Percentiles rank a stretch among this genome's conserved stretches.
phyloP scores from a whole-genome alignment of 35 echinoderm and acorn worm genomes.

The Apostichopus japonicus region DNA sequence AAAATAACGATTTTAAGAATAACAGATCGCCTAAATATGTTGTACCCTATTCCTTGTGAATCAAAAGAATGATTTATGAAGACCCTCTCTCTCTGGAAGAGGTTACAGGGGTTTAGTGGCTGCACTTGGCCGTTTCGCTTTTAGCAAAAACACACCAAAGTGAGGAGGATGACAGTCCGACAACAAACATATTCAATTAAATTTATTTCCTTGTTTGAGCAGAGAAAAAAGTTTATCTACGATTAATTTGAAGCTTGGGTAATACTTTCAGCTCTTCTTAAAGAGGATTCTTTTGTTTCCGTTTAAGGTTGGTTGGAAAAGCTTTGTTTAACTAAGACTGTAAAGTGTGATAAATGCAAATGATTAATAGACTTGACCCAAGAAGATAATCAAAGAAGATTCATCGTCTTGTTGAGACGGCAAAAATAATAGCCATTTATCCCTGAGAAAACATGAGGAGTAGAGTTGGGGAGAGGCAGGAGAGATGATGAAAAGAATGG shows the following conservation, averaged over 20 bases:
- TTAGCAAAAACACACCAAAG: constrained; percentile 49
- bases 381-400: constrained; percentile 7
- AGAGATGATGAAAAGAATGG: background rate
- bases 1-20: too few species aligned
- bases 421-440: constrained; percentile 25
- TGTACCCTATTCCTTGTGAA: too few species aligned
- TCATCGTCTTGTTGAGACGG: constrained; percentile 21
- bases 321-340: constrained; percentile 40
- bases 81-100: background rate
- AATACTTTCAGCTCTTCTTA: constrained; percentile 28
- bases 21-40: too few species aligned
- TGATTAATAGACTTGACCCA: constrained; percentile 31
- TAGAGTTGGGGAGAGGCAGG: too few species aligned
- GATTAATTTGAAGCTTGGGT: constrained; percentile 44
- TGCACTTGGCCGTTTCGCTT: constrained; percentile 45
- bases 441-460: background rate
- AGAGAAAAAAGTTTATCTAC: constrained; percentile 1
- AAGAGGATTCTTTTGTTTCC: constrained; percentile 34
- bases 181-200: constrained; percentile 35
- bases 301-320: background rate
- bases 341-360: constrained; percentile 39
- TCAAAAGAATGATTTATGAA: constrained; percentile 7
- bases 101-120: constrained; percentile 49
- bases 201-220: constrained; percentile 44
- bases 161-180: constrained; percentile 27